Conservation (phyloP, 2,797 vertebrate genomes). For the Podarcis lilfordi region DNA sequence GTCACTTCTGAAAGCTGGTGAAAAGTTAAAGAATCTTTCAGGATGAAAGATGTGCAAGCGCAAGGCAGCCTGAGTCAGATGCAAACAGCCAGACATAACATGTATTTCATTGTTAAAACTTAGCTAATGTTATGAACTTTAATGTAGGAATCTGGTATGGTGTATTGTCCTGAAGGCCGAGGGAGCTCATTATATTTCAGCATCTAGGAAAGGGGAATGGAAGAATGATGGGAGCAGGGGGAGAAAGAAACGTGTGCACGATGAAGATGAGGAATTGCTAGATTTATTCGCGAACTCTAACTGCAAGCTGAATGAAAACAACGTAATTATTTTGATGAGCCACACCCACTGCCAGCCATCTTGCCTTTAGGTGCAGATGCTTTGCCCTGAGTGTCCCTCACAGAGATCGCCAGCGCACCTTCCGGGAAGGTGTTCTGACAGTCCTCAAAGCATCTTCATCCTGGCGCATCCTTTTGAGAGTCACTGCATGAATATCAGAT, state of each 20-base stretch:
- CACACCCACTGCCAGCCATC: no score
- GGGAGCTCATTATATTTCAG: constrained; percentile 23
- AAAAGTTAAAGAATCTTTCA: constrained; percentile 33
- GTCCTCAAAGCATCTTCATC: no score
- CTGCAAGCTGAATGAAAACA: not conserved
- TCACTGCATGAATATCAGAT: no score
- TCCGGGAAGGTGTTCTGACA: no score
- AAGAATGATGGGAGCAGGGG: not conserved
- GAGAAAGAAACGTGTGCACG: not conserved
- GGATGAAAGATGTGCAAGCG: not conserved
- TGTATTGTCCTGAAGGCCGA: constrained; percentile 6
- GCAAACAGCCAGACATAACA: not conserved
- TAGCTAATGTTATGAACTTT: not conserved
- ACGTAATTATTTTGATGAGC: not conserved
- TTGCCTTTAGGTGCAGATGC: no score
- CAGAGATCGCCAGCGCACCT: no score
- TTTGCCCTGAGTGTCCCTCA: no score
- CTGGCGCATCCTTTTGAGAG: no score
- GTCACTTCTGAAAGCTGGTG: constrained; percentile 44
- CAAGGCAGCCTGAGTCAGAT: constrained; percentile 33
- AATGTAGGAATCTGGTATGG: not conserved
- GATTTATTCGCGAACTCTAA: not conserved
- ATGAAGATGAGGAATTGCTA: not conserved
- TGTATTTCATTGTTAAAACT: constrained; percentile 13
- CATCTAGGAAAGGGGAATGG: not conserved